phyloP scores from a whole-genome alignment of 1,140 invertebrate species.

The fruit fly (Drosophila melanogaster) region DNA sequence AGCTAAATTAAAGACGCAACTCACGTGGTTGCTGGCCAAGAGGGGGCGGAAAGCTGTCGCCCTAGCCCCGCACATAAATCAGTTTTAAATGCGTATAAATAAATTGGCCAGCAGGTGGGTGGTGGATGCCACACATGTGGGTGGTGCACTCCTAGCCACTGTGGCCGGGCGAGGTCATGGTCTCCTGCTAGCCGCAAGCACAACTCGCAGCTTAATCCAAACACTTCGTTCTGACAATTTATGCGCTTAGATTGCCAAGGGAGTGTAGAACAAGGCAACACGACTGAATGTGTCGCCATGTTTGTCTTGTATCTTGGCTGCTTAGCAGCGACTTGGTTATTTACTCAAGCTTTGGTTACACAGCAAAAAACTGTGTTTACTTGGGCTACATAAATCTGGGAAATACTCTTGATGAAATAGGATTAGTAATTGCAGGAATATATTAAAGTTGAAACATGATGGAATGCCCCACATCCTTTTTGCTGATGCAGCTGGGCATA shows the following conservation, averaged over 20 bases:
- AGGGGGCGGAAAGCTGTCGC: slow-evolving; percentile 39
- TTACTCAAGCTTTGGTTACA: slow-evolving; percentile 52
- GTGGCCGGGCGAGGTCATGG: slow-evolving; percentile 40
- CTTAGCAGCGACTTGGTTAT: slow-evolving; percentile 53
- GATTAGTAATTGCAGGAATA: neutral
- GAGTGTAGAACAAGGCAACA: neutral
- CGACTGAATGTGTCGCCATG: slow-evolving; percentile 57
- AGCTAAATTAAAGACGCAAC: slow-evolving; percentile 79
- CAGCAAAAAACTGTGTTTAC: neutral
- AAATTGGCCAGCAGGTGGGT: slow-evolving; percentile 63
- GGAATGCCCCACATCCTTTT: no score
- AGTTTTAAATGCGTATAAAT: slow-evolving; percentile 81
- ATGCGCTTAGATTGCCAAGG: slow-evolving; percentile 50
- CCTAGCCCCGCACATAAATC: slow-evolving; percentile 67
- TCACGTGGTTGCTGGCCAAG: slow-evolving; percentile 48
- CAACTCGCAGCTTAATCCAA: slow-evolving; percentile 60
- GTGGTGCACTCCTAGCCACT: slow-evolving; percentile 31
- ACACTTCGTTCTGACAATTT: slow-evolving; percentile 76
- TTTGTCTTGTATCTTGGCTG: slow-evolving; percentile 69
- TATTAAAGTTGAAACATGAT: no score
- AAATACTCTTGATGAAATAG: neutral
- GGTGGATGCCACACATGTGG: neutral
- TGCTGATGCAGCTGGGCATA: neutral
- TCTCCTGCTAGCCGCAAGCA: slow-evolving; percentile 29
- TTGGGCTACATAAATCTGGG: neutral